Percentiles rank a stretch among this genome's conserved stretches.
These are phyloP conservation scores for Cnemophilus loriae DNA, from an alignment of 2,113 vertebrate species.

Conservation along the genomic window DNA sequence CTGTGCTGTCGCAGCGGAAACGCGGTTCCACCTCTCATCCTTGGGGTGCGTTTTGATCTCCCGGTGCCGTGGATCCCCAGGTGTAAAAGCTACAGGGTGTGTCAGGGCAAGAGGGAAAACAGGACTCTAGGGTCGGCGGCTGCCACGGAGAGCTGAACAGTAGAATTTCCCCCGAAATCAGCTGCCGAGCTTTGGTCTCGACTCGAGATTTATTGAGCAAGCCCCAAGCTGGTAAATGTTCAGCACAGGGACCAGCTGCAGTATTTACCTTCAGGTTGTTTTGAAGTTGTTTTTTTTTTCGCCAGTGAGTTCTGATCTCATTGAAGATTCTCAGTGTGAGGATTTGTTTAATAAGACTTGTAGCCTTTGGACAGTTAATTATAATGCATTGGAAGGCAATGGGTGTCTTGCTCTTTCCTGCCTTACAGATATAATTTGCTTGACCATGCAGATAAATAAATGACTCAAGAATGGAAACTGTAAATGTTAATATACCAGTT, in stretches of 20 bases:
- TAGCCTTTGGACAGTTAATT: background rate
- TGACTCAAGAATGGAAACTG: background rate
- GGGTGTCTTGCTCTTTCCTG: background rate
- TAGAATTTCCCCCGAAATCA: background rate
- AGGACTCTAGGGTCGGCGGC: background rate
- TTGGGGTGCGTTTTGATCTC: rapidly evolving
- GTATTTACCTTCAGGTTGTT: background rate
- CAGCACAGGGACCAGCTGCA: background rate
- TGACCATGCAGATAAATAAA: background rate
- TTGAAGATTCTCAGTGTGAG: background rate
- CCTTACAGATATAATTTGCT: background rate
- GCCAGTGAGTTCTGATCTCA: background rate
- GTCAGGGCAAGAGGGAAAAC: background rate
- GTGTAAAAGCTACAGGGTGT: background rate
- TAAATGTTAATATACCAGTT: background rate
- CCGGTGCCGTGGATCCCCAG: rapidly evolving
- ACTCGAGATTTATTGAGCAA: background rate
- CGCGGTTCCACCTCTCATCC: rapidly evolving
- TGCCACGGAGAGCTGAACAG: background rate
- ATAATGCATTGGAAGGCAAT: background rate
- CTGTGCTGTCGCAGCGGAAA: background rate
- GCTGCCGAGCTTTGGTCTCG: background rate
- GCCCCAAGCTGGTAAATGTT: background rate
- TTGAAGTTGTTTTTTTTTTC: background rate
- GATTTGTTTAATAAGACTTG: background rate